These are phyloP conservation scores for Leptopilina clavipes DNA, from an alignment of 1,140 invertebrate genomes.

Conservation along the genomic window DNA sequence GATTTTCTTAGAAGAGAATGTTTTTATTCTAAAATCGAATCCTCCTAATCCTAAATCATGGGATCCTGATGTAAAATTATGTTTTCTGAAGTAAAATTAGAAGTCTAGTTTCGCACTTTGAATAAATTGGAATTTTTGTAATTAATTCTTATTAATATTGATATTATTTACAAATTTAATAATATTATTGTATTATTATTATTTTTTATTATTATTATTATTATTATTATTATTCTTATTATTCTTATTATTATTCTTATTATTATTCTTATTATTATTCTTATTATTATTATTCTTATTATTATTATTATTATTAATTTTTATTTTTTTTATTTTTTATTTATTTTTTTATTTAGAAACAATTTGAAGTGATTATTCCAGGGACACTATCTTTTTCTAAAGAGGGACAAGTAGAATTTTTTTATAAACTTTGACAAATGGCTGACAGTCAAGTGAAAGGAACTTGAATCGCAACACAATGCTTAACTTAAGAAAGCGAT, in stretches of 20 bases:
- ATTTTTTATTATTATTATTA: not conserved
- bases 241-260: not conserved
- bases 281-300: not conserved
- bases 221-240: no score
- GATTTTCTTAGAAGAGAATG: not conserved
- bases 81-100: no score
- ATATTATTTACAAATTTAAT: no score
- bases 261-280: not conserved
- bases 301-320: not conserved
- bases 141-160: no score
- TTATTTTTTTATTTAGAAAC: not conserved
- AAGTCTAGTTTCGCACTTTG: no score
- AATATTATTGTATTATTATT: not conserved
- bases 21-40: not conserved
- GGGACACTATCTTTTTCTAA: not conserved
- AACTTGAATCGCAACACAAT: slow-evolving; percentile 3
- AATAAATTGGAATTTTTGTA: no score
- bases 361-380: not conserved
- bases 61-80: no score
- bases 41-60: not conserved
- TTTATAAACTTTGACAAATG: not conserved
- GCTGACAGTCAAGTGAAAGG: slow-evolving; percentile 6
- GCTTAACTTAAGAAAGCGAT: slow-evolving; percentile 3
- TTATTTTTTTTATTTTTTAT: not conserved
- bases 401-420: not conserved